phyloP scores from a whole-genome alignment of 2,113 vertebrate genomes.

The Choloepus hoffmanni region DNA sequence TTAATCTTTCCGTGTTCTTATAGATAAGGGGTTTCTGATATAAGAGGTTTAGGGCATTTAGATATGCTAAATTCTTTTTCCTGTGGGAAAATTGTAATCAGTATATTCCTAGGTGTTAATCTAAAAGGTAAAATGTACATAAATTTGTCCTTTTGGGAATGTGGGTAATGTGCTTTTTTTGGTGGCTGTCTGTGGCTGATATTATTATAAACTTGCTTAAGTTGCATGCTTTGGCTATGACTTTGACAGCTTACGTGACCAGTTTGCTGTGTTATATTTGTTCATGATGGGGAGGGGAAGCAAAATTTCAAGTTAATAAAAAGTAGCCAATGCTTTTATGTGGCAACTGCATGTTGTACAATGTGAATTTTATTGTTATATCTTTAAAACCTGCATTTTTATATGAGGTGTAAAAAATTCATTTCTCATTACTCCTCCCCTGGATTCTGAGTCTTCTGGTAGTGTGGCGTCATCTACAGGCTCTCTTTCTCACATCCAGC shows the following conservation, averaged over 20 bases:
- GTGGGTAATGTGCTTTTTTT: conserved; percentile 54
- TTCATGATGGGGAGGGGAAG: conserved; percentile 53
- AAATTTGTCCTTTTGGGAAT: conserved; percentile 38
- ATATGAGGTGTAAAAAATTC: conserved; percentile 88
- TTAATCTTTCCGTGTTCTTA: conserved; percentile 76
- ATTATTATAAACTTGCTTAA: conserved; percentile 58
- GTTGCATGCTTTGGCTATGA: conserved; percentile 77
- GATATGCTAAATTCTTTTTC: conserved; percentile 65
- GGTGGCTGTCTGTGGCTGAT: conserved; percentile 5
- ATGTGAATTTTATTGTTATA: conserved; percentile 68
- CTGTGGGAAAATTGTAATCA: conserved; percentile 61
- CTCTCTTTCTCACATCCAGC: conserved; percentile 96
- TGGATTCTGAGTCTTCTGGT: conserved; percentile 99
- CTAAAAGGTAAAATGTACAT: conserved; percentile 67
- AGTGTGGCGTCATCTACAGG: conserved; percentile 98
- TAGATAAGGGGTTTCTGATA: conserved; percentile 74
- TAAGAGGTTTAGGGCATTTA: conserved; percentile 69
- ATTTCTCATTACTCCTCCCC: conserved; percentile 89
- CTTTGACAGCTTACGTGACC: conserved; percentile 74
- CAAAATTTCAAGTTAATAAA: conserved; percentile 46
- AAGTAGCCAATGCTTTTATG: conserved; percentile 64
- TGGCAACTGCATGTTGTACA: conserved; percentile 78
- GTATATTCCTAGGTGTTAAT: conserved; percentile 60
- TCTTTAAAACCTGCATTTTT: conserved; percentile 80
- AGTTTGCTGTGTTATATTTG: conserved; percentile 50